These are phyloP conservation scores for Ciconia nigra DNA, from an alignment of 2,797 vertebrate genomes.

Conservation along the genomic window DNA sequence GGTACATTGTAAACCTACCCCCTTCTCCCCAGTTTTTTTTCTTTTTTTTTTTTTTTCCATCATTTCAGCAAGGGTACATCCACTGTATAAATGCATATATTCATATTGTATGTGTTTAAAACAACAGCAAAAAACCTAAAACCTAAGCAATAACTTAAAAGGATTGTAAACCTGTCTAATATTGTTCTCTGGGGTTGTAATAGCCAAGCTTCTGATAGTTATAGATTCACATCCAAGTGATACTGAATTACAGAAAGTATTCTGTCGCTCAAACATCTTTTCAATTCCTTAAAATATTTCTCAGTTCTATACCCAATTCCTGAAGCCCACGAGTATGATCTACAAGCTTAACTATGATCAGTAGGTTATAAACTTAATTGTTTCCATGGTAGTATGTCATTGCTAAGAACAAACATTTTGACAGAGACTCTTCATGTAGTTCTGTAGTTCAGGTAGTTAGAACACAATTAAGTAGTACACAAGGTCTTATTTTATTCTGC, in stretches of 20 bases:
- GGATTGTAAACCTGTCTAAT: background rate
- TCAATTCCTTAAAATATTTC: background rate
- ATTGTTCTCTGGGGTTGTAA: background rate
- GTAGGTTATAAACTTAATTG: background rate
- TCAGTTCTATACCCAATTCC: background rate
- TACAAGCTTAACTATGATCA: background rate
- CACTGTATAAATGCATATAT: background rate
- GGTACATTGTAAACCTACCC: background rate
- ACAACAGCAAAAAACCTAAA: background rate
- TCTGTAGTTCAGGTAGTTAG: background rate
- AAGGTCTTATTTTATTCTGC: background rate
- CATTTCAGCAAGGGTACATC: background rate
- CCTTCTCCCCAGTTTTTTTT: fast-evolving
- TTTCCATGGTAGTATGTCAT: background rate
- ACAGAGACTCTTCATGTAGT: background rate
- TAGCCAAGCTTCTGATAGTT: background rate
- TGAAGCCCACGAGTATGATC: background rate
- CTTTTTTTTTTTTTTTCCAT: background rate
- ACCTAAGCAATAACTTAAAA: background rate
- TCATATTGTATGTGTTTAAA: background rate
- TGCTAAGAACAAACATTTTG: background rate
- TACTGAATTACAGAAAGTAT: background rate
- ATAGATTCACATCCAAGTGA: background rate
- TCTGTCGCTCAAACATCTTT: background rate
- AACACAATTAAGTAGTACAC: background rate